phyloP scores from a whole-genome alignment of 2,113 vertebrate genomes.

The Siphamia tubifer region DNA sequence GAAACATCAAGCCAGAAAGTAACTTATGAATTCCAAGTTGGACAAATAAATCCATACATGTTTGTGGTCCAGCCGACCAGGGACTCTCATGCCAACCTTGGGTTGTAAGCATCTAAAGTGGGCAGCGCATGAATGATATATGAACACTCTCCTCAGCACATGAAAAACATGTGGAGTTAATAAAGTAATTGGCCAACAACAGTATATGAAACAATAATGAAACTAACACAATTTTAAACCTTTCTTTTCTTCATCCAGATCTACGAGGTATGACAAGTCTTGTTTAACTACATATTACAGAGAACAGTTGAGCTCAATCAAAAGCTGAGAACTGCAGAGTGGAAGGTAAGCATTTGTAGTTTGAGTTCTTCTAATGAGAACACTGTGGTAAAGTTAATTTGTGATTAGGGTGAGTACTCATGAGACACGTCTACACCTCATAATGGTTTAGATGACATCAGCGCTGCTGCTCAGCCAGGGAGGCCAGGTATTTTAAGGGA shows the following conservation, averaged over 20 bases:
- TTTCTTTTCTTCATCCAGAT: conserved; percentile 32
- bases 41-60: conserved; percentile 77
- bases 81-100: conserved; percentile 56
- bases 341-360: conserved; percentile 7
- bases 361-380: conserved; percentile 33
- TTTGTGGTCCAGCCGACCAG: conserved; percentile 69
- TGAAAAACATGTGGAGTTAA: conserved; percentile 69
- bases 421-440: conserved; percentile 41
- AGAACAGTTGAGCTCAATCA: conserved; percentile 10
- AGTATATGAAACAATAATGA: conserved; percentile 45
- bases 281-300: conserved; percentile 4
- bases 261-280: conserved; percentile 22
- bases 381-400: conserved; percentile 36
- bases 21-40: conserved; percentile 70
- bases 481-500: conserved; percentile 55
- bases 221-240: conserved; percentile 44
- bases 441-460: conserved; percentile 66
- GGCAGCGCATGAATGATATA: conserved; percentile 48
- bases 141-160: conserved; percentile 54
- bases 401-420: conserved; percentile 50
- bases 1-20: conserved; percentile 67
- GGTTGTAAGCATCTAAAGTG: conserved; percentile 59
- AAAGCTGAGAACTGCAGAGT: neutral
- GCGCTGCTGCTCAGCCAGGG: conserved; percentile 16
- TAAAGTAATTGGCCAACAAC: conserved; percentile 46